A percentile compares a stretch with the other conserved stretches of the same genome.
Conservation (phyloP, 2,113 vertebrate genomes). For the Dipodomys stephensi region DNA sequence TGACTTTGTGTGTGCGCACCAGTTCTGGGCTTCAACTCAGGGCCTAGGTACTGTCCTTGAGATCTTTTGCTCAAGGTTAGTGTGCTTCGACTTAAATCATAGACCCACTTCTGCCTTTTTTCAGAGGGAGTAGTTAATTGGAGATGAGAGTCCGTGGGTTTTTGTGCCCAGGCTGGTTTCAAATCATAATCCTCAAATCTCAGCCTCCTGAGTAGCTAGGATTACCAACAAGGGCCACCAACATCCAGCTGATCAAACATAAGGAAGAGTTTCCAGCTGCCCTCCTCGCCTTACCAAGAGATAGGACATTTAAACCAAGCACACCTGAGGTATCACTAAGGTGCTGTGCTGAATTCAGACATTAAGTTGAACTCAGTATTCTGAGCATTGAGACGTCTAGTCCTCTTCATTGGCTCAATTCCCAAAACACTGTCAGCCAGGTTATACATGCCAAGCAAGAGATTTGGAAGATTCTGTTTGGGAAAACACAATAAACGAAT, state of each 20-base stretch:
- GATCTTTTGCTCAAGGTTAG: too few relatives aligned
- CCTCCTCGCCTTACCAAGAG: background rate
- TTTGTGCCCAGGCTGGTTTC: too few relatives aligned
- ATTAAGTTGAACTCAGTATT: constrained; percentile 52
- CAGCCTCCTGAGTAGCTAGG: too few relatives aligned
- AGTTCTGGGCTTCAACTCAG: too few relatives aligned
- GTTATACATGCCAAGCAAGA: constrained; percentile 7
- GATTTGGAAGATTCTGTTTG: constrained; percentile 16
- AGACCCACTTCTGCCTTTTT: too few relatives aligned
- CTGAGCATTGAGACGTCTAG: constrained; percentile 6
- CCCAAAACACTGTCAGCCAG: constrained; percentile 20
- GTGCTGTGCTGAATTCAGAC: background rate
- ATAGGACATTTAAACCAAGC: constrained; percentile 25
- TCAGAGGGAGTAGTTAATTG: too few relatives aligned
- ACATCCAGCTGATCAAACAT: background rate
- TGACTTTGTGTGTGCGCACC: too few relatives aligned
- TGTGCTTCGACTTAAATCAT: too few relatives aligned
- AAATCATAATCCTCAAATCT: too few relatives aligned
- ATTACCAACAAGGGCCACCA: too few relatives aligned
- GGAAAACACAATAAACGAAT: constrained; percentile 56
- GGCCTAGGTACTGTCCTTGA: too few relatives aligned
- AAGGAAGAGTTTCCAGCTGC: constrained; percentile 31
- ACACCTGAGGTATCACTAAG: constrained; percentile 3
- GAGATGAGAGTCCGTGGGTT: too few relatives aligned
- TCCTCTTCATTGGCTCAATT: constrained; percentile 26